These are phyloP conservation scores for Hyperopisus bebe DNA, from an alignment of 2,113 vertebrate genomes.

Conservation along the genomic window DNA sequence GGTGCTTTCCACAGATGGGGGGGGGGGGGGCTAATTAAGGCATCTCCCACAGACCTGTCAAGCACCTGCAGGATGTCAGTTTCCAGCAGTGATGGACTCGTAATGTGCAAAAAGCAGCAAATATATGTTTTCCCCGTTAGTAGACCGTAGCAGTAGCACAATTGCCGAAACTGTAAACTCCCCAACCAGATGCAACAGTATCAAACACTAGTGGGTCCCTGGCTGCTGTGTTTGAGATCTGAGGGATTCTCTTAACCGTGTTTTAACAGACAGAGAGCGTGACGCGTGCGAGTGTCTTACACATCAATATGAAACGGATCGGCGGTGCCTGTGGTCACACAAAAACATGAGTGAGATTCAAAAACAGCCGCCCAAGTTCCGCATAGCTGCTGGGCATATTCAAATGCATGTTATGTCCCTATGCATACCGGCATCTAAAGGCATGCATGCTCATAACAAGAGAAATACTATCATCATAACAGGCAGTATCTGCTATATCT, in stretches of 20 bases:
- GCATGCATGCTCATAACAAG: neutral
- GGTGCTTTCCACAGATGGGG: neutral
- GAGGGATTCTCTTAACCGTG: neutral
- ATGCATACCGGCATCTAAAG: neutral
- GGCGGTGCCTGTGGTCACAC: neutral
- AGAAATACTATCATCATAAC: neutral
- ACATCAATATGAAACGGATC: neutral
- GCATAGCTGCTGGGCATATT: neutral
- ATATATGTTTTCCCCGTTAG: neutral
- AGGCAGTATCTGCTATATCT: neutral
- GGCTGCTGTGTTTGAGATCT: neutral
- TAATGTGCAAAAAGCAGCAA: neutral
- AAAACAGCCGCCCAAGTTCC: neutral
- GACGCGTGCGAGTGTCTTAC: neutral
- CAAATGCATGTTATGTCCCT: neutral
- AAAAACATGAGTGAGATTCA: neutral
- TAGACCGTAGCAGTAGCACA: neutral
- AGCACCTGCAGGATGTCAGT: neutral
- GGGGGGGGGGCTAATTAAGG: neutral
- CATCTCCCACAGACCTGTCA: constrained; percentile 9
- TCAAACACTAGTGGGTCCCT: neutral
- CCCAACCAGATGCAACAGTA: neutral
- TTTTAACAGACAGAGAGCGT: neutral
- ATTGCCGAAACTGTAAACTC: neutral
- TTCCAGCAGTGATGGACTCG: neutral